These are phyloP conservation scores for Todiramphus chloris DNA, from an alignment of 2,113 vertebrate genomes.

Conservation along the genomic window DNA sequence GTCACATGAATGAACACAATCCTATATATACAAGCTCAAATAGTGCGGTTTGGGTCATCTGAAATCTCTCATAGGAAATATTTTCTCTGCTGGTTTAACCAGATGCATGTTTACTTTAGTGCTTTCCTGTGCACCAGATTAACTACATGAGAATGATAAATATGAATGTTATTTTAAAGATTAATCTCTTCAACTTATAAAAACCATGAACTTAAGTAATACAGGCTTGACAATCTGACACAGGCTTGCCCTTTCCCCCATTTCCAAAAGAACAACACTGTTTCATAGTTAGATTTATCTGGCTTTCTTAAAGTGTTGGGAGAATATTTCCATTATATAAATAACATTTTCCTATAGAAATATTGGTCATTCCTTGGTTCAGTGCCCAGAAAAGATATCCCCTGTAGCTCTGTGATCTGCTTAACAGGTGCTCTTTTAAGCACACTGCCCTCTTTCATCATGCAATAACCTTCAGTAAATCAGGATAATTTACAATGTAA, in stretches of 20 bases:
- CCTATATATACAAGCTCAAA: background rate
- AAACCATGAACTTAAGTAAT: background rate
- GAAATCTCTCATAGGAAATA: background rate
- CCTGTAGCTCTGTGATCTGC: background rate
- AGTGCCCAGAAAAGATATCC: background rate
- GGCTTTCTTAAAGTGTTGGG: background rate
- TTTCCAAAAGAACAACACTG: background rate
- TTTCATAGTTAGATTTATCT: background rate
- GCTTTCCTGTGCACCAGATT: background rate
- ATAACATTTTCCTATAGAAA: background rate
- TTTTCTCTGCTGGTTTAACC: background rate
- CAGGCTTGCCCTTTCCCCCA: background rate
- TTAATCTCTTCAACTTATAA: background rate
- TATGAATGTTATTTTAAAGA: conserved; percentile 6
- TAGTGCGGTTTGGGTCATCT: background rate
- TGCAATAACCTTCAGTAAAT: conserved; percentile 2
- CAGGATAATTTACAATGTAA: background rate
- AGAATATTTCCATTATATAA: background rate
- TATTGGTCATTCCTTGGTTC: background rate
- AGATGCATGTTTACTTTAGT: background rate
- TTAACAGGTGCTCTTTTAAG: conserved; percentile 15
- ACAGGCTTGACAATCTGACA: background rate
- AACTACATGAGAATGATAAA: background rate
- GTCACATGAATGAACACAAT: background rate
- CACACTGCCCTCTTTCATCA: background rate